phyloP scores from a whole-genome alignment of 1,140 invertebrate species.

The Heliconius nattereri region DNA sequence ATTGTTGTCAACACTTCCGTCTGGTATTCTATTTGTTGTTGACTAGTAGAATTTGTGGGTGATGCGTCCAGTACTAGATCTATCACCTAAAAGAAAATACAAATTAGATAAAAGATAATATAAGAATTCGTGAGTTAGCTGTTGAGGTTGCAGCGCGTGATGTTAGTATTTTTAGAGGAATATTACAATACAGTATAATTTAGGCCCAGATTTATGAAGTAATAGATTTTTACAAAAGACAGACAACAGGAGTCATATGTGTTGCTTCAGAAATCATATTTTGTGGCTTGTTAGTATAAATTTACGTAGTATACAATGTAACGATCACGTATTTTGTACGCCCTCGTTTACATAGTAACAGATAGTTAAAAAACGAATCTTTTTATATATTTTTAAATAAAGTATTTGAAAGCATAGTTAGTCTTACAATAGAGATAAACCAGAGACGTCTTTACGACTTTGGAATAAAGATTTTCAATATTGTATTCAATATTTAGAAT shows the following conservation, averaged over 20 bases:
- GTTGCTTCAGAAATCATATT: not conserved
- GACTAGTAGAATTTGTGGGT: slow-evolving; percentile 89
- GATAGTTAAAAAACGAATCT: not conserved
- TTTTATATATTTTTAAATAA: not conserved
- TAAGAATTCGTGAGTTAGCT: slow-evolving; percentile 11
- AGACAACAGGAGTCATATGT: not conserved
- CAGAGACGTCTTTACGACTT: not conserved
- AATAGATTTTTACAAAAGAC: not conserved
- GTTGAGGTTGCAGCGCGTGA: slow-evolving; percentile 36
- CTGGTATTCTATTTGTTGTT: slow-evolving; percentile 94
- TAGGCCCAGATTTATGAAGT: not conserved
- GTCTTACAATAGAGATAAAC: not conserved
- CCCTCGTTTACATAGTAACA: not conserved
- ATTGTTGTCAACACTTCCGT: slow-evolving; percentile 95
- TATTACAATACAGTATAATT: not conserved
- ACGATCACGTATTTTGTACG: slow-evolving; percentile 5
- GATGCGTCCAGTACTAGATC: slow-evolving; percentile 94
- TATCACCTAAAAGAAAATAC: slow-evolving; percentile 82
- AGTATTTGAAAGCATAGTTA: not conserved
- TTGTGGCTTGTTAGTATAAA: not conserved
- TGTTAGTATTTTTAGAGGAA: slow-evolving; percentile 23
- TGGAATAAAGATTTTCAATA: not conserved
- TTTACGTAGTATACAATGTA: not conserved
- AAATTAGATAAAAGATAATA: not conserved
- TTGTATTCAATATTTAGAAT: not conserved